phyloP scores from a whole-genome alignment of 2,888 invertebrate species.

The Plebejus melissa region DNA sequence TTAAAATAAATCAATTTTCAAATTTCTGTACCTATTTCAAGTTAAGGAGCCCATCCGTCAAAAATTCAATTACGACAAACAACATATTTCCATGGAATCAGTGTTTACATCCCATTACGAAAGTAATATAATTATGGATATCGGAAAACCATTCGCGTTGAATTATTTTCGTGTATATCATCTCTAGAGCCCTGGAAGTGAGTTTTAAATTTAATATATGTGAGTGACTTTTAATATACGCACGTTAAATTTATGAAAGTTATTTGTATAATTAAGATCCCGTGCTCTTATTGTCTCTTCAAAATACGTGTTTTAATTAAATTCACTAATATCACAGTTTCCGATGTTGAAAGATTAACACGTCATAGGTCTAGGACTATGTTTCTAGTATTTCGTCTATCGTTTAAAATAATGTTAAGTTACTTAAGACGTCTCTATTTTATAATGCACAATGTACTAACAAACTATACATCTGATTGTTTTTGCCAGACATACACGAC shows the following conservation, averaged over 20 bases:
- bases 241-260: constrained; percentile 37
- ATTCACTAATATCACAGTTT: background rate
- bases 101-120: constrained; percentile 25
- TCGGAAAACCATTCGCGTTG: constrained; percentile 32
- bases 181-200: constrained; percentile 27
- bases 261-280: constrained; percentile 47
- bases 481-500: no score
- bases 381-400: no score
- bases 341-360: background rate
- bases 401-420: no score
- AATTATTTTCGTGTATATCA: constrained; percentile 31
- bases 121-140: constrained; percentile 31
- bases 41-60: constrained; percentile 1
- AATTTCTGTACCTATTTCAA: background rate
- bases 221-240: constrained; percentile 22
- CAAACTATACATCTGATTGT: no score
- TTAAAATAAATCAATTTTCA: background rate
- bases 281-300: constrained; percentile 34
- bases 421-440: no score
- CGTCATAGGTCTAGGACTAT: no score
- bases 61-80: constrained; percentile 1
- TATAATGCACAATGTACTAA: no score
- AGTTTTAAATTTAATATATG: constrained; percentile 28
- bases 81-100: constrained; percentile 26
- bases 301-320: background rate